Evolutionary conservation across 2,888 invertebrate genomes (phyloP).

Genomic region (Spialia ferax): DNA sequence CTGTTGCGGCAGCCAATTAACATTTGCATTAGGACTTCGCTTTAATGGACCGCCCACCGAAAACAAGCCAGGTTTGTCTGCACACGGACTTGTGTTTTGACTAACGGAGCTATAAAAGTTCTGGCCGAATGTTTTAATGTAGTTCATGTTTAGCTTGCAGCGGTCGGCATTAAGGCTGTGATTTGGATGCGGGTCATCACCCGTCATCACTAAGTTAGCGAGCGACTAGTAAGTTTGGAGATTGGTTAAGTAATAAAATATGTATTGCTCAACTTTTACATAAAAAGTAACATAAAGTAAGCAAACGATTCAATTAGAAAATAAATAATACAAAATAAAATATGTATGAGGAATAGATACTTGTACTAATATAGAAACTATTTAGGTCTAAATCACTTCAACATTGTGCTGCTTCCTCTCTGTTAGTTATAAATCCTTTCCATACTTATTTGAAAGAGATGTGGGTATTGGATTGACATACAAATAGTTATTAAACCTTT

Average conservation of each 20-base stretch:
- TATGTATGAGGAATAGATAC: too few species aligned
- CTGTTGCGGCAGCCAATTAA: slow-evolving; percentile 80
- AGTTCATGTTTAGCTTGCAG: slow-evolving; percentile 3
- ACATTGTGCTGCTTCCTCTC: too few species aligned
- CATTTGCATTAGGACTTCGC: slow-evolving; percentile 73
- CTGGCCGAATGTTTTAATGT: slow-evolving; percentile 30
- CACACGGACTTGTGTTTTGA: slow-evolving; percentile 36
- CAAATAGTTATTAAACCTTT: neutral
- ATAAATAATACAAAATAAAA: too few species aligned
- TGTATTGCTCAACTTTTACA: neutral
- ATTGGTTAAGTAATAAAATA: neutral
- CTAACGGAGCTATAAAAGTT: slow-evolving; percentile 35
- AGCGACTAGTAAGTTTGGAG: neutral
- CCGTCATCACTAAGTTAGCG: neutral
- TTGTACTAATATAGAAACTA: too few species aligned
- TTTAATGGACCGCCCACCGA: slow-evolving; percentile 48
- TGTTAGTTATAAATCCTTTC: too few species aligned
- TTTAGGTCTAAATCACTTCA: too few species aligned
- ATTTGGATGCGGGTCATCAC: too few species aligned
- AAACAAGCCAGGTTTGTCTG: slow-evolving; percentile 40
- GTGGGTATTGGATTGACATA: neutral
- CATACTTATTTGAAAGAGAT: neutral
- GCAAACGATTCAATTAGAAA: too few species aligned
- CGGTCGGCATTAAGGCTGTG: neutral
- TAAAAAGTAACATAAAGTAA: too few species aligned